Base-by-base conservation (phyloP, 2,888 invertebrate species). In the Drosophila limbata region DNA sequence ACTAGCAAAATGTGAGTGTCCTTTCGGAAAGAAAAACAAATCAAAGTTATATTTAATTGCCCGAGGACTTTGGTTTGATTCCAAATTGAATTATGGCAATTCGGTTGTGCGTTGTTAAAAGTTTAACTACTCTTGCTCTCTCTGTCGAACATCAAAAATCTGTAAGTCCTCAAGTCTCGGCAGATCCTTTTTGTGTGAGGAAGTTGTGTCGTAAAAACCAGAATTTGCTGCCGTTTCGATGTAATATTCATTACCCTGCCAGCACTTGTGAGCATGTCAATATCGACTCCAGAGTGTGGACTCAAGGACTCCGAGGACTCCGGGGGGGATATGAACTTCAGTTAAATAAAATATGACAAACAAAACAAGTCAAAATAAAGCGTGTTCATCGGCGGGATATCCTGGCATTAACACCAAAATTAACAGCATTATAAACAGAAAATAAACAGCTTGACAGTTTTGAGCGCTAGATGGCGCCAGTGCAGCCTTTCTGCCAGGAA, bases 221-320 rank as follows among this genome's bases (percentile, higher is more conserved):
- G 42, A 44, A 35, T 52, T 15, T 42, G 21, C 31, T 42, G 28
- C 47, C 47, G 31, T 48, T 50, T 55, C 31, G 21, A 25, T 72
- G 42, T 59, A 59, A 66, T 73, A 55, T 73, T 67, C 67, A 72
- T 67, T 53, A 73, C 19, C 37, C 48, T 19, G 55, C n/a, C n/a
- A 44, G 44, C 70, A 65, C 57, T 68, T 57, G 68, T 15, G 48
- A 28, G 33, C 37, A 33, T 25, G 45, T 52, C 40, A 47, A 53
- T 59, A 73, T 45, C 28, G 57, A 35, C 19, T 37, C 31, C 35
- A 25, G 2, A 42, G 19, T 5, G 13, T 11, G 42, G 19, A 5
- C 42, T 10, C 60, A 19, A 50, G n/a, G 35, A 50, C 35, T 19
- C 9, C 2, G 8, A 19, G 4, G 33, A 19, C 33, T 6, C 15